Evolutionary conservation across 2,888 invertebrate genomes (phyloP), one percentile per base, ranked within the genome.

Genomic region (Leptura quadrifasciata): DNA sequence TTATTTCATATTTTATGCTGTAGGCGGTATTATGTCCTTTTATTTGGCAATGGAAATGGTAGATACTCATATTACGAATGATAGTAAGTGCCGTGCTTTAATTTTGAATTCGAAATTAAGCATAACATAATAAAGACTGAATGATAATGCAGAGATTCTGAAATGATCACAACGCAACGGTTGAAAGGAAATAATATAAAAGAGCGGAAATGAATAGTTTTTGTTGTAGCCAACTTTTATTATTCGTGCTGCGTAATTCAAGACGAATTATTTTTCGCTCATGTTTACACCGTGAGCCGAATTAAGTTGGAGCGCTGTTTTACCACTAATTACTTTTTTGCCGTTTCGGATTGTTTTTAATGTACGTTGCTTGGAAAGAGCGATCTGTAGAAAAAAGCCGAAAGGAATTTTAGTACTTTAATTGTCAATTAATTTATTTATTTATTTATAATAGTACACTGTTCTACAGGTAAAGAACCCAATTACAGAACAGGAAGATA

Each of bases 1-100:
- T 63, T 63, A 39, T 63, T 35, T 21, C 27, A 21, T 27, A 35
- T 39, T 63, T 39, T 31, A 61, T 8, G 63, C 18, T n/a, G 1
- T 63, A 63, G 2, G 18, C 35, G n/a, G 8, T 61, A 17, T 61
- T 35, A 63, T 35, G 5, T 27, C 31, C 27, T 12, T 63, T 35
- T 20, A 18, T 63, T 63, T 17, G 35, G 35, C 31, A 15, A 18
- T 63, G 18, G 17, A 12, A n/a, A 20, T 39, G 63, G 18, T 20
- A 39, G 18, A 18, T 20, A 63, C 8, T 31, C 3, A 3, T 3
- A 61, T 35, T 35, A 17, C 47, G 47, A 47, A 18, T 39, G 35
- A 31, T 39, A 39, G 35, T 61, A 61, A 27, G 61, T 27, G 9
- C 24, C 31, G 2, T 17, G 17, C 20, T 21, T 57, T 57, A 12